These are phyloP conservation scores for Ciconia stormi DNA, from an alignment of 2,113 vertebrate species.

Conservation along the genomic window DNA sequence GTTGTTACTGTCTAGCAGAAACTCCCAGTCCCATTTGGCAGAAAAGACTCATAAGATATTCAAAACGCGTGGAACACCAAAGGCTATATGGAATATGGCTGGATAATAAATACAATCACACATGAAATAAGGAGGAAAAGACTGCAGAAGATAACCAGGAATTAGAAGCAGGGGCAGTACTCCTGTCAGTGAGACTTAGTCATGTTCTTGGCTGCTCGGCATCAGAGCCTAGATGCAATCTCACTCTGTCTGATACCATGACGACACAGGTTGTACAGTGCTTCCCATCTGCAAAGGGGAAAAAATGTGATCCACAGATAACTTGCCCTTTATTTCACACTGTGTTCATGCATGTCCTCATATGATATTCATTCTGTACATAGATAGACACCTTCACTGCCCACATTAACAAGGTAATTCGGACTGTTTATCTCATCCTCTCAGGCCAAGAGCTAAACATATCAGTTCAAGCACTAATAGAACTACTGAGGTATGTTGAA, in stretches of 20 bases:
- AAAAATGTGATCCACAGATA: neutral
- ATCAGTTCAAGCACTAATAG: neutral
- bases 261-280: neutral
- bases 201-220: neutral
- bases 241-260: neutral
- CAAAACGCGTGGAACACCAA: neutral
- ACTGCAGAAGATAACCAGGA: neutral
- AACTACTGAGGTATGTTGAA: neutral
- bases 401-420: neutral
- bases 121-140: neutral
- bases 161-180: neutral
- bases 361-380: neutral
- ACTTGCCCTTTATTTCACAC: neutral
- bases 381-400: neutral
- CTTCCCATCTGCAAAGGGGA: neutral
- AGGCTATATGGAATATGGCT: neutral
- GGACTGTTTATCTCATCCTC: neutral
- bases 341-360: neutral
- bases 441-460: neutral
- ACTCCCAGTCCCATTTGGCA: neutral
- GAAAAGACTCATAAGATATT: neutral
- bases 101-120: neutral
- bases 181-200: neutral
- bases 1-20: neutral
- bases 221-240: neutral